These are phyloP conservation scores for Neolamprologus longior DNA, from an alignment of 2,113 vertebrate genomes.

Conservation along the genomic window DNA sequence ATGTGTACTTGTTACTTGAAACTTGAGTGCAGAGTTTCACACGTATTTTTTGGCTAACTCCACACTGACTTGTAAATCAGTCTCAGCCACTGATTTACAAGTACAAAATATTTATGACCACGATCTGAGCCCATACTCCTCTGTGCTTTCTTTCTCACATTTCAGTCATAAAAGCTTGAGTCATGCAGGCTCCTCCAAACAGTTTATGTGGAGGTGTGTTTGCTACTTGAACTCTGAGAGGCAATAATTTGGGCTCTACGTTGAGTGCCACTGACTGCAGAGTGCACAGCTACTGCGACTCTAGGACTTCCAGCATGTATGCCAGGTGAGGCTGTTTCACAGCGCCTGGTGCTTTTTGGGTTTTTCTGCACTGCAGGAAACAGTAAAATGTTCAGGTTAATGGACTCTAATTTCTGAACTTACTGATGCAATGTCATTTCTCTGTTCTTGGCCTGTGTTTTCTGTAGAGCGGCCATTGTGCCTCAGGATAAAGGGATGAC, in stretches of 20 bases:
- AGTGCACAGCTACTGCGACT: background rate
- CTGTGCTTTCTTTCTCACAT: background rate
- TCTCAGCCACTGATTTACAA: background rate
- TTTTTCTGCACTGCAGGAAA: background rate
- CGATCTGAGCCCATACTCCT: fast-evolving
- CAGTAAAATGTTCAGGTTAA: background rate
- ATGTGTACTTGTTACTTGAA: no score
- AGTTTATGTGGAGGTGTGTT: background rate
- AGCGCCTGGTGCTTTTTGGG: background rate
- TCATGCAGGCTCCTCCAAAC: background rate
- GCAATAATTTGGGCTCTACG: background rate
- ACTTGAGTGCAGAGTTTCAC: background rate
- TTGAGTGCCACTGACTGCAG: background rate
- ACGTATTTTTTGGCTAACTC: background rate
- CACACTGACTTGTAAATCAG: background rate
- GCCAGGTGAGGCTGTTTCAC: background rate
- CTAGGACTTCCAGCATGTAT: background rate
- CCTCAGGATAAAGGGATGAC: background rate
- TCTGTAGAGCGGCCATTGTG: background rate
- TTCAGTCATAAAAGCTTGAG: background rate
- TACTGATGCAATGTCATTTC: background rate
- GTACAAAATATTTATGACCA: background rate
- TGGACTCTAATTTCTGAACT: background rate
- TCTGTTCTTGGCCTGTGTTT: background rate
- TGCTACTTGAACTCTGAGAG: background rate